Evolutionary conservation across 1,140 invertebrate species (phyloP).

Genomic region (Diorhabda sublineata): DNA sequence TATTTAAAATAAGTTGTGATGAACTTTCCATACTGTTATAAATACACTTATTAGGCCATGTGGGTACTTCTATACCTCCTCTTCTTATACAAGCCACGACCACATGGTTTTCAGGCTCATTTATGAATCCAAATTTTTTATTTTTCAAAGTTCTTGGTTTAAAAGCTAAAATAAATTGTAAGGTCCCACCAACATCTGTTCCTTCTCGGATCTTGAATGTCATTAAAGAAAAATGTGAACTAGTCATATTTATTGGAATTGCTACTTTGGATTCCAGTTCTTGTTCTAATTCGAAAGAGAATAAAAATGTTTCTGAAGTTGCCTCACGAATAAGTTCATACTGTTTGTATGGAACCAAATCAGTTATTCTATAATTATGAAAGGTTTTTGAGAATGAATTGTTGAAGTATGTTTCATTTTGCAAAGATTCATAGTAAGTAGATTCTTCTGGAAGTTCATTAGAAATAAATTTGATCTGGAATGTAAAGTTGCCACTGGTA

Average conservation of each 20-base stretch:
- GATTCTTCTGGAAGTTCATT: constrained; percentile 11
- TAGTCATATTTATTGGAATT: constrained; percentile 60
- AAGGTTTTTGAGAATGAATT: constrained; percentile 26
- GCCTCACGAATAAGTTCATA: constrained; percentile 60
- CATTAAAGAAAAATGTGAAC: constrained; percentile 55
- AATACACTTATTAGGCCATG: constrained; percentile 54
- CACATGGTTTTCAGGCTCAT: constrained; percentile 47
- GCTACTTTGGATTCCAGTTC: constrained; percentile 52
- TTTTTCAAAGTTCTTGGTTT: constrained; percentile 51
- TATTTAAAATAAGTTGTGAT: constrained; percentile 56
- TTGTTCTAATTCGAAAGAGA: constrained; percentile 62
- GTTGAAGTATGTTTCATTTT: constrained; percentile 23
- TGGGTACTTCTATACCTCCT: constrained; percentile 52
- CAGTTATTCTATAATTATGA: constrained; percentile 24
- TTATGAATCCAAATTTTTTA: constrained; percentile 39
- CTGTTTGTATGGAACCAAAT: constrained; percentile 31
- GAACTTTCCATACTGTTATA: constrained; percentile 50
- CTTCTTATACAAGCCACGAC: constrained; percentile 59
- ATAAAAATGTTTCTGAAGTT: constrained; percentile 65
- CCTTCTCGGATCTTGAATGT: constrained; percentile 62
- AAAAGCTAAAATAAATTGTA: constrained; percentile 61
- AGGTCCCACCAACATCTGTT: constrained; percentile 66
- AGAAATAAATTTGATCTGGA: constrained; percentile 22
- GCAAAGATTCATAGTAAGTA: constrained; percentile 15
- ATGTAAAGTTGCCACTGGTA: constrained; percentile 24